Evolutionary conservation across 2,113 vertebrate genomes (phyloP).

Genomic region (Brachypteracias leptosomus): DNA sequence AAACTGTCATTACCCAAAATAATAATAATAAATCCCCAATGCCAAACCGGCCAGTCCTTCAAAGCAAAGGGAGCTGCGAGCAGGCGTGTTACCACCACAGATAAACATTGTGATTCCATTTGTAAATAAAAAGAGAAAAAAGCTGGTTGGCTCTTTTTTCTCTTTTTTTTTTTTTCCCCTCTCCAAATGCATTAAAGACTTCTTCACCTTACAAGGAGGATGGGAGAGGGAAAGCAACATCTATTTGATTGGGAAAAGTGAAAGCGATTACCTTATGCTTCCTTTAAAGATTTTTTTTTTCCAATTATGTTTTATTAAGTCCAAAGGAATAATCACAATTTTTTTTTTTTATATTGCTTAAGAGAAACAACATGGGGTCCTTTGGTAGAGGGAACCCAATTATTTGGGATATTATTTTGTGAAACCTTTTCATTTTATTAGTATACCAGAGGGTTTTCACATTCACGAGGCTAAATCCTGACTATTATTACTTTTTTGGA

Average conservation of each 20-base stretch:
- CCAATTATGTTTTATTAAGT: slow-evolving; percentile 79
- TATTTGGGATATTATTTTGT: slow-evolving; percentile 79
- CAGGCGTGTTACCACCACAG: slow-evolving; percentile 8
- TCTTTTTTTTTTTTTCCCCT: neutral
- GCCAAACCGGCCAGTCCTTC: neutral
- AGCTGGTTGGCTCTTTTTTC: neutral
- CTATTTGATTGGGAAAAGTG: slow-evolving; percentile 41
- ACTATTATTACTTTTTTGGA: slow-evolving; percentile 77
- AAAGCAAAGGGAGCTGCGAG: neutral
- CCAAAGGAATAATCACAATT: slow-evolving; percentile 78
- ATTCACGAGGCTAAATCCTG: slow-evolving; percentile 66
- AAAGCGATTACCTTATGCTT: slow-evolving; percentile 7
- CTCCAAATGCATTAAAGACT: slow-evolving; percentile 31
- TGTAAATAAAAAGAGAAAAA: slow-evolving; percentile 28
- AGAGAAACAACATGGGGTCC: slow-evolving; percentile 78
- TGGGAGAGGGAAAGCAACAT: slow-evolving; percentile 19
- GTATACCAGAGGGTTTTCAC: slow-evolving; percentile 76
- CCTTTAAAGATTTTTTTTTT: slow-evolving; percentile 63
- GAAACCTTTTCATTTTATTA: slow-evolving; percentile 77
- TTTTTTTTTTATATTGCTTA: slow-evolving; percentile 72
- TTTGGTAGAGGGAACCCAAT: slow-evolving; percentile 71
- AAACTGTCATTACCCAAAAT: neutral
- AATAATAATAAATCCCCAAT: neutral
- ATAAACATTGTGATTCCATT: slow-evolving; percentile 33
- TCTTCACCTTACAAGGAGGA: slow-evolving; percentile 64